Evolutionary conservation across 2,888 invertebrate species (phyloP).

Genomic region (Leptarthrus brevirostris): DNA sequence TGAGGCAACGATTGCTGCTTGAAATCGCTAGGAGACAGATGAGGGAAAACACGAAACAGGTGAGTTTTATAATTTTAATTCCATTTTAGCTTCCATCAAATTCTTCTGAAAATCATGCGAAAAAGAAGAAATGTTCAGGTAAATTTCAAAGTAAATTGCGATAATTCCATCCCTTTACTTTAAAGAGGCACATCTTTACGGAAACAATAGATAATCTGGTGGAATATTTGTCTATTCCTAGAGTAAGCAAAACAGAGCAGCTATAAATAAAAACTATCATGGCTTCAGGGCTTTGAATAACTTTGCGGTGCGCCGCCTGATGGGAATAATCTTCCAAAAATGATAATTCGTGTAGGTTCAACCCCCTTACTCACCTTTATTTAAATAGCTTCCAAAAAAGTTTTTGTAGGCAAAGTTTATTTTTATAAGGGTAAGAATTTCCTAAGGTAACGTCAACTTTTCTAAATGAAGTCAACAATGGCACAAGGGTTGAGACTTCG

Average conservation of each 20-base stretch:
- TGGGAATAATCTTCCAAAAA: conserved; percentile 4
- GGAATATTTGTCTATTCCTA: neutral
- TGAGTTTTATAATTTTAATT: conserved; percentile 58
- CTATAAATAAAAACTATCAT: neutral
- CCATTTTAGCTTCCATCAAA: neutral
- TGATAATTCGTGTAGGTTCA: conserved; percentile 4
- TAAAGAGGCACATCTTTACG: neutral
- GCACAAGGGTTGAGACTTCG: conserved; percentile 8
- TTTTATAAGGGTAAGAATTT: neutral
- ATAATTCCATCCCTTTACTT: neutral
- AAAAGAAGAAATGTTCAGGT: neutral
- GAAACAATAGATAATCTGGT: neutral
- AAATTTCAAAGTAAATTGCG: neutral
- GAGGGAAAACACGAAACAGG: conserved; percentile 78
- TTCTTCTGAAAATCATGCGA: neutral
- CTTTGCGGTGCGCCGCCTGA: neutral
- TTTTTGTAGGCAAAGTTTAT: conserved; percentile 23
- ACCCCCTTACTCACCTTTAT: conserved; percentile 3
- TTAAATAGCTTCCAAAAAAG: neutral
- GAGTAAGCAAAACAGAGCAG: neutral
- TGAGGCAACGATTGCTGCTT: conserved; percentile 82
- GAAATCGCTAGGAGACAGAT: conserved; percentile 87
- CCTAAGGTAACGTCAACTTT: neutral
- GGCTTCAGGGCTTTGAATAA: neutral
- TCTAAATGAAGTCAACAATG: neutral